These are phyloP conservation scores for Octodonta nipae DNA, from an alignment of 2,888 invertebrate genomes.

Conservation along the genomic window DNA sequence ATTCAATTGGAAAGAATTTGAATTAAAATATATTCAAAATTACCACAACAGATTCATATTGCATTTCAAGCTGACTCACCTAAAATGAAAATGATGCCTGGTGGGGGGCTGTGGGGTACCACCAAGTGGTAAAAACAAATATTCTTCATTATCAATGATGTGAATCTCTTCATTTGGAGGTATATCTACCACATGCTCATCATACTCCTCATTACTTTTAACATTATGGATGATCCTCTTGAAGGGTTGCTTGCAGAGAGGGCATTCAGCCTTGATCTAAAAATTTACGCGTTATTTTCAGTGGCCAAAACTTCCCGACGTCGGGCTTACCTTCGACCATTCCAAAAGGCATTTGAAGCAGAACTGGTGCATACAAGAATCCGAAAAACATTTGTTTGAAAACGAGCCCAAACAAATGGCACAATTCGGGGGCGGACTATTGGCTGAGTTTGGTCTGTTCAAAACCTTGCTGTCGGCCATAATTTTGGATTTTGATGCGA, in stretches of 20 bases:
- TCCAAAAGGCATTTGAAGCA: constrained; percentile 84
- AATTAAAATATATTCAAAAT: no score
- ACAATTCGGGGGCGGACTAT: constrained; percentile 68
- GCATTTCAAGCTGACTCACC: no score
- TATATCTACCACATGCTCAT: constrained; percentile 53
- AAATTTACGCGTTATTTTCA: constrained; percentile 18
- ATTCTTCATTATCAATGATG: constrained; percentile 23
- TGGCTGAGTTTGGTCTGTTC: constrained; percentile 18
- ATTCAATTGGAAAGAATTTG: no score
- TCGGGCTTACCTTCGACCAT: constrained; percentile 70
- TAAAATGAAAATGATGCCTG: constrained; percentile 33
- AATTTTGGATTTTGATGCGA: constrained; percentile 5
- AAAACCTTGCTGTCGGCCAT: constrained; percentile 25
- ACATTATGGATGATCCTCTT: constrained; percentile 87
- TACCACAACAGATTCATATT: no score
- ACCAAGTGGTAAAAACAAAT: constrained; percentile 21
- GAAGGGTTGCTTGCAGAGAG: constrained; percentile 84
- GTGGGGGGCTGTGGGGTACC: constrained; percentile 19
- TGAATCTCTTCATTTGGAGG: constrained; percentile 24
- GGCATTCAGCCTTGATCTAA: constrained; percentile 83
- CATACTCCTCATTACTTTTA: constrained; percentile 73
- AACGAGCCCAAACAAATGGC: constrained; percentile 82
- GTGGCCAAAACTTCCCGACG: no score
- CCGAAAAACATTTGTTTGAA: constrained; percentile 79
- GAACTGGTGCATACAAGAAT: constrained; percentile 86